Evolutionary conservation across 2,888 invertebrate genomes (phyloP).

Genomic region (Poecilobothrus nobilitatus): DNA sequence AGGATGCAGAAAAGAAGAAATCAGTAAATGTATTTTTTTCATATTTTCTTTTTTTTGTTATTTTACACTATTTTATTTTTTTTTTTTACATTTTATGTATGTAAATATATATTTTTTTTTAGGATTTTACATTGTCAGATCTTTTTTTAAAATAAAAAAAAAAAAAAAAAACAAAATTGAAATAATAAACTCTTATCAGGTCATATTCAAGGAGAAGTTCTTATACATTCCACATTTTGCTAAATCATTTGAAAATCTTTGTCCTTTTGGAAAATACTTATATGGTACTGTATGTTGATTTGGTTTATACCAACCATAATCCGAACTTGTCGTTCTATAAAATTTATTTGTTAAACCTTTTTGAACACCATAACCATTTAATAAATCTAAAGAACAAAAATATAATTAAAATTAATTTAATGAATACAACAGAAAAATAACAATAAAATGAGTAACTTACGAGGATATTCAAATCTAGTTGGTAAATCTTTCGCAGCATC

Average conservation of each 20-base stretch:
- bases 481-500: neutral
- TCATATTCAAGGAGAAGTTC: slow-evolving; percentile 68
- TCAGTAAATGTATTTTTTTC: too few species aligned
- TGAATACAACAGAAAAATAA: neutral
- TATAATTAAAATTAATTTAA: neutral
- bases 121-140: too few species aligned
- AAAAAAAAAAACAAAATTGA: too few species aligned
- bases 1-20: too few species aligned
- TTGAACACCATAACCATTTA: neutral
- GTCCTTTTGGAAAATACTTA: slow-evolving; percentile 58
- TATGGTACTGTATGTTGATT: slow-evolving; percentile 39
- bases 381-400: neutral
- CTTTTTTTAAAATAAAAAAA: too few species aligned
- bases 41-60: too few species aligned
- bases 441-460: neutral
- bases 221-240: slow-evolving; percentile 70
- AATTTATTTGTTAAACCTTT: slow-evolving; percentile 38
- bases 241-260: slow-evolving; percentile 62
- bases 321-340: slow-evolving; percentile 74
- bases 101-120: too few species aligned
- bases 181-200: neutral
- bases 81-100: too few species aligned
- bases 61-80: too few species aligned
- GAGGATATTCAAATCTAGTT: neutral
- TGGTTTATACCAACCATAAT: slow-evolving; percentile 71